Evolutionary conservation across 2,797 vertebrate genomes (phyloP).

Genomic region (Betta splendens): DNA sequence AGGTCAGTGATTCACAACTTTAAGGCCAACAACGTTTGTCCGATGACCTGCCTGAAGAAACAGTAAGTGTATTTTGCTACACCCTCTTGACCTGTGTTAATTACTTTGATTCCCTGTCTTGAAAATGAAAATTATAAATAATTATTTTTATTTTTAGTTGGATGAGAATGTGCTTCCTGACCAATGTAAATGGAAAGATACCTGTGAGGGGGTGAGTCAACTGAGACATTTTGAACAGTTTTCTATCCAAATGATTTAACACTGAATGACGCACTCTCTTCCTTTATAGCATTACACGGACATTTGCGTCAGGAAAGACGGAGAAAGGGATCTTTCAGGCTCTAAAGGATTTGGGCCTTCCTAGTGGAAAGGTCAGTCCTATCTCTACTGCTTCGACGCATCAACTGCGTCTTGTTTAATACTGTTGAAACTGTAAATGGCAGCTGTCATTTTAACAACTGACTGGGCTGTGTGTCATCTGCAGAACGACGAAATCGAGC

Average conservation of each 20-base stretch:
- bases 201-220: conserved; percentile 92
- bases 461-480: conserved; percentile 28
- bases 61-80: conserved; percentile 85
- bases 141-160: conserved; percentile 82
- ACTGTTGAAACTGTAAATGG: not conserved
- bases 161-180: conserved; percentile 97
- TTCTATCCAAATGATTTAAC: not conserved
- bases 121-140: too few relatives aligned
- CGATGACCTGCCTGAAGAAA: conserved; percentile 99
- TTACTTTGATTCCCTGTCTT: not conserved
- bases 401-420: not conserved
- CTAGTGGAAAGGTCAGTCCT: conserved; percentile 95
- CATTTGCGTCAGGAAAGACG: conserved; percentile 98
- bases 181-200: conserved; percentile 96
- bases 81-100: not conserved
- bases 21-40: conserved; percentile 98
- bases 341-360: conserved; percentile 96
- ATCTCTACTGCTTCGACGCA: not conserved
- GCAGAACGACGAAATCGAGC: conserved; percentile 98
- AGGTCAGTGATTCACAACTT: conserved; percentile 97
- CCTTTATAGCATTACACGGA: conserved; percentile 90
- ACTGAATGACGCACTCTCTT: not conserved
- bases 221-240: not conserved
- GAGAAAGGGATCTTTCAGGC: conserved; percentile 99
- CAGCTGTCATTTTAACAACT: not conserved